Percentiles rank a stretch among this genome's conserved stretches.
Conservation (phyloP, 2,888 invertebrate species). For the Acanthosepion pharaonis region DNA sequence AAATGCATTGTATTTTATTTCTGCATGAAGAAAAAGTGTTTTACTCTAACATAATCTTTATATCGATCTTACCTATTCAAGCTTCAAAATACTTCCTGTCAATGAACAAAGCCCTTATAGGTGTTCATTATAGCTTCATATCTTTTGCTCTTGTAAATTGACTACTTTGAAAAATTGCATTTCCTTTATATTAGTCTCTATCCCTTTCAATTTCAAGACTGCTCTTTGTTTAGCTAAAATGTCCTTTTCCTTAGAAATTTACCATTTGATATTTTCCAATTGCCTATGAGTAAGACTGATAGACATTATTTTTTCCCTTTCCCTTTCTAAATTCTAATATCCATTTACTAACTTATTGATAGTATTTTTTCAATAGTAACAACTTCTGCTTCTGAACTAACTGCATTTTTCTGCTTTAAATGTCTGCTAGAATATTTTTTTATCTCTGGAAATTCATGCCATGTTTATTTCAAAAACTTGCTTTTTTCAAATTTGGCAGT, state of each 20-base stretch:
- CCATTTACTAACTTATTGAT: background rate
- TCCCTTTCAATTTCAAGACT: background rate
- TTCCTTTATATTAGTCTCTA: background rate
- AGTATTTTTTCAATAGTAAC: background rate
- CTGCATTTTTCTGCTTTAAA: background rate
- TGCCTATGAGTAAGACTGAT: background rate
- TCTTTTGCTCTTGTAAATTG: background rate
- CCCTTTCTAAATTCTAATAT: background rate
- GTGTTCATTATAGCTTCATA: background rate
- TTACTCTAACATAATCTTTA: background rate
- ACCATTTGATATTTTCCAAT: background rate
- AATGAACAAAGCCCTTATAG: background rate
- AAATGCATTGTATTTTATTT: background rate
- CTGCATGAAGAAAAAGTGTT: background rate
- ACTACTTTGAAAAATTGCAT: background rate
- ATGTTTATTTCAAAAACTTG: background rate
- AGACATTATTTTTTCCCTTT: background rate
- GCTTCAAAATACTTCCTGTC: background rate
- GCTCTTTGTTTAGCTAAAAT: background rate
- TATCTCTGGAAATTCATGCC: background rate
- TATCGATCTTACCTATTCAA: background rate
- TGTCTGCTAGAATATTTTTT: background rate
- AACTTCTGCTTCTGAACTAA: background rate
- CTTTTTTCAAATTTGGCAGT: background rate
- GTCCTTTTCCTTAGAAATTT: background rate